Percentiles rank a stretch among this genome's conserved stretches.
phyloP scores from a whole-genome alignment of 2,797 vertebrate genomes.

The Trichosurus vulpecula region DNA sequence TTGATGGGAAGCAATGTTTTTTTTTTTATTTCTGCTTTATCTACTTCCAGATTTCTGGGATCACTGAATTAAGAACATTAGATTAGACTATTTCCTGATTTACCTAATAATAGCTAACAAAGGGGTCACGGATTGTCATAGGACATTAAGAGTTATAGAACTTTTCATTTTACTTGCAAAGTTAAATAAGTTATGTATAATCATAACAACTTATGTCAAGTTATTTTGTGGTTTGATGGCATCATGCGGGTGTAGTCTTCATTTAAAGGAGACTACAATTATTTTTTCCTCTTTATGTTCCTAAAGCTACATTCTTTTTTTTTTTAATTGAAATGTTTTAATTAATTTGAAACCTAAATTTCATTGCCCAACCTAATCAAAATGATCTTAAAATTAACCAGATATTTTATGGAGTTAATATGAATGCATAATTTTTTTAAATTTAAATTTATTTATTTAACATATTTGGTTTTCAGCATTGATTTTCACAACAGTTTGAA shows the following conservation, averaged over 20 bases:
- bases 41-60: neutral
- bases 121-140: neutral
- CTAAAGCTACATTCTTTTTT: constrained; percentile 35
- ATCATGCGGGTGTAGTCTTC: neutral
- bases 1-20: neutral
- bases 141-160: neutral
- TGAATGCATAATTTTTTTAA: no score
- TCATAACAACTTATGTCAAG: neutral
- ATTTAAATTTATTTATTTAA: no score
- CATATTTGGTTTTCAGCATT: no score
- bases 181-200: neutral
- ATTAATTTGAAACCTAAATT: no score
- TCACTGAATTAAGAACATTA: neutral
- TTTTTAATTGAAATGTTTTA: no score
- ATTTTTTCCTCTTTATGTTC: neutral
- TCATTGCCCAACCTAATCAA: no score
- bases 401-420: no score
- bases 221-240: constrained; percentile 5
- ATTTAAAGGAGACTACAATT: neutral
- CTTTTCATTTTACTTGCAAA: neutral
- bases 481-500: no score
- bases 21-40: neutral
- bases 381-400: no score
- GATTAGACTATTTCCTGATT: neutral
- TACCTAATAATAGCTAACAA: neutral